Evolutionary conservation across 2,797 vertebrate species (phyloP).

Genomic region (Cossypha niveicapilla): DNA sequence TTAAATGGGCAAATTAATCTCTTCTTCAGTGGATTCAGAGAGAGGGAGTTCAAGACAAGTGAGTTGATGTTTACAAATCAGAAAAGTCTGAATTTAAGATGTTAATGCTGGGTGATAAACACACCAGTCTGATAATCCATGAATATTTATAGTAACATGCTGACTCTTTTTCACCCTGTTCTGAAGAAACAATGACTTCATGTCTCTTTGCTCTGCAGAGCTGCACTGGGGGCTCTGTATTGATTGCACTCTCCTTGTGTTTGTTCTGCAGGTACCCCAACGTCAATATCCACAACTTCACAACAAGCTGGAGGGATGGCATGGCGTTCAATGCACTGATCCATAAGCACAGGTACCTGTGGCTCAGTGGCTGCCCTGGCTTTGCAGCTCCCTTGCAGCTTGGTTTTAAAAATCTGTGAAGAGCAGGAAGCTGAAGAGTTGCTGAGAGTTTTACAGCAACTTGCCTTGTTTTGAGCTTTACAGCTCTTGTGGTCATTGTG

Average conservation of each 20-base stretch:
- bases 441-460: neutral
- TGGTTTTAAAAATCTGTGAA: neutral
- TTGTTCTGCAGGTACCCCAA: constrained; percentile 84
- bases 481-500: neutral
- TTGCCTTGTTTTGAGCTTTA: neutral
- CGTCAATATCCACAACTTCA: constrained; percentile 93
- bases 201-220: neutral
- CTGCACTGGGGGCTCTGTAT: neutral
- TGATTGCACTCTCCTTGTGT: neutral
- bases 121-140: neutral
- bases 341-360: constrained; percentile 86
- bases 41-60: neutral
- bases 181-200: neutral
- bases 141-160: neutral
- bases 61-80: neutral
- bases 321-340: constrained; percentile 95
- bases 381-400: neutral
- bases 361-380: neutral
- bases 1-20: neutral
- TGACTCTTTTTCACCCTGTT: neutral
- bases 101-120: neutral
- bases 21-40: neutral
- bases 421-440: neutral
- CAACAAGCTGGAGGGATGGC: constrained; percentile 91
- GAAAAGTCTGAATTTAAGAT: neutral